These are phyloP conservation scores for Chironomus tentans DNA, from an alignment of 2,888 invertebrate genomes.

Conservation along the genomic window DNA sequence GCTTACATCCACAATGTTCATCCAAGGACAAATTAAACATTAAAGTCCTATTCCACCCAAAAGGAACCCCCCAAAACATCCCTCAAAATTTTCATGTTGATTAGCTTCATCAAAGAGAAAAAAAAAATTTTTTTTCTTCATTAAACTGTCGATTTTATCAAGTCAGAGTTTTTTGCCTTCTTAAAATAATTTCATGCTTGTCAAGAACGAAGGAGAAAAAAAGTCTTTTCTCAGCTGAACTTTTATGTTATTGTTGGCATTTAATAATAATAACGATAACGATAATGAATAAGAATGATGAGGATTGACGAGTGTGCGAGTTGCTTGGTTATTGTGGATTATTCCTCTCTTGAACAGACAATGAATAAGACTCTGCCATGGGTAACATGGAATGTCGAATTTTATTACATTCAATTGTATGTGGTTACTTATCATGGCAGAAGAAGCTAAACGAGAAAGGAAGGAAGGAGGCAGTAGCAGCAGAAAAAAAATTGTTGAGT, in stretches of 20 bases:
- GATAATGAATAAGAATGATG: background rate
- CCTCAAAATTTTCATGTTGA: too few species aligned
- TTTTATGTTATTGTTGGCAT: slow-evolving; percentile 7
- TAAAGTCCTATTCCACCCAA: too few species aligned
- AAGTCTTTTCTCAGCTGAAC: background rate
- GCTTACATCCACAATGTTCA: too few species aligned
- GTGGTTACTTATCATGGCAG: background rate
- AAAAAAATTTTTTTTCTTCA: too few species aligned
- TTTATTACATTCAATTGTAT: too few species aligned
- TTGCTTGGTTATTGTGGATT: slow-evolving; percentile 24
- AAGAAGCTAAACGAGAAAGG: background rate
- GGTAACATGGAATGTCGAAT: background rate
- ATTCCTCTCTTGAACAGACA: background rate
- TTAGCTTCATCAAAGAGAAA: too few species aligned
- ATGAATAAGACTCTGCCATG: background rate
- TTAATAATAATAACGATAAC: background rate
- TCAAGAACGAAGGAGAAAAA: background rate
- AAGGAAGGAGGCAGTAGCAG: background rate
- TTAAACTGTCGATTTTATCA: too few species aligned
- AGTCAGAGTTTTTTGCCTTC: too few species aligned
- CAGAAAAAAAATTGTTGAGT: background rate
- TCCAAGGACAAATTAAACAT: too few species aligned
- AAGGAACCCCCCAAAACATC: too few species aligned
- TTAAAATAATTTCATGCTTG: too few species aligned
- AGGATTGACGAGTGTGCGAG: background rate